Evolutionary conservation across 2,888 invertebrate species (phyloP).

Genomic region (Melangyna quadrimaculata): DNA sequence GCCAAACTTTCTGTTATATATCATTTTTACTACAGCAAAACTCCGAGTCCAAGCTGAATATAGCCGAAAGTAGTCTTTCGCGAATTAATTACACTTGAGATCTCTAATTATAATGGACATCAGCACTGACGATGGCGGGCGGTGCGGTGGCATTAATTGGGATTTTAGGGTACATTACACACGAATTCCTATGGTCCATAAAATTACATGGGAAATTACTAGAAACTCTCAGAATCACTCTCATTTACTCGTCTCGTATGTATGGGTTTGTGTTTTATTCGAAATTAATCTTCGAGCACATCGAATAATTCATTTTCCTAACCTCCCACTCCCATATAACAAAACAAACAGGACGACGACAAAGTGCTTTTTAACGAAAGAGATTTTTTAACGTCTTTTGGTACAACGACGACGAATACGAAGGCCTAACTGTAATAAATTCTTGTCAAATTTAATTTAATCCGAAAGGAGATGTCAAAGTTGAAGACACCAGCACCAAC

Average conservation of each 20-base stretch:
- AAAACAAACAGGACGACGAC: background rate
- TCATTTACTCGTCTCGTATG: background rate
- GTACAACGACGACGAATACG: too few relatives aligned
- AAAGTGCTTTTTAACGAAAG: slow-evolving; percentile 5
- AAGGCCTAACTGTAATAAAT: background rate
- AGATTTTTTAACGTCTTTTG: slow-evolving; percentile 9
- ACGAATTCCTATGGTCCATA: slow-evolving; percentile 52
- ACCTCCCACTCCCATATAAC: background rate
- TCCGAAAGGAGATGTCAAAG: slow-evolving; percentile 26
- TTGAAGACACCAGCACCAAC: background rate
- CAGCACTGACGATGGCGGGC: too few relatives aligned
- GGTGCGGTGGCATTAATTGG: slow-evolving; percentile 55
- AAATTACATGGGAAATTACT: slow-evolving; percentile 55
- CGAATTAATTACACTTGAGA: slow-evolving; percentile 52
- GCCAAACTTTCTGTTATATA: slow-evolving; percentile 46
- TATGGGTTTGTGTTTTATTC: slow-evolving; percentile 8
- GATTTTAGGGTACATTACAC: slow-evolving; percentile 58
- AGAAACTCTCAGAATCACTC: background rate
- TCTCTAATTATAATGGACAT: slow-evolving; percentile 59
- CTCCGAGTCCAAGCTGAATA: background rate
- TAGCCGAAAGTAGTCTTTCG: slow-evolving; percentile 46
- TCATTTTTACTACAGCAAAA: slow-evolving; percentile 52
- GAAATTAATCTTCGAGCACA: background rate
- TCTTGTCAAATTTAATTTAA: slow-evolving; percentile 19
- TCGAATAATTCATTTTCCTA: slow-evolving; percentile 3